Evolutionary conservation across 2,113 vertebrate genomes (phyloP), one percentile per base, ranked within the genome.

Genomic region (Azemiops feae): DNA sequence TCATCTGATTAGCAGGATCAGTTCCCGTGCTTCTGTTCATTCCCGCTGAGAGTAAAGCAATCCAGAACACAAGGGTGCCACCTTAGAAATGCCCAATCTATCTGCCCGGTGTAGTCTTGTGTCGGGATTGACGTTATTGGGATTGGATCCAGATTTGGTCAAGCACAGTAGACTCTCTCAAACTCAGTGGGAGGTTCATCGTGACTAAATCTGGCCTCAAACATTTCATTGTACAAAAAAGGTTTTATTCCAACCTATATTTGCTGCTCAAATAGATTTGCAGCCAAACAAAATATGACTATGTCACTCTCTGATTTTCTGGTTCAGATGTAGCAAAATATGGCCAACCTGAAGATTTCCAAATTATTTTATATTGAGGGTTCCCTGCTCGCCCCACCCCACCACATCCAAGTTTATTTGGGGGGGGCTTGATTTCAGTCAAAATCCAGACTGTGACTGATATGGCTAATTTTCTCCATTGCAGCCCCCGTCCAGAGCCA

Each of bases 401-500:
- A 43, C 7, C 7, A 34, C 74, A 7, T 81, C 74, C 74, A 39
- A 81, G 34, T 81, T 39, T 81, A 39, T 81, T 81, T 22, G 39
- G 74, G 74, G 74, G 74, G 74, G 39, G 18, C 34, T 81, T 22
- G 74, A 9, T 81, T 81, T 81, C 74, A 81, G n/a, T 39, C 88
- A 94, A 95, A 81, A 94, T 52, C 54, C 23, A 81, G 93, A 89
- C 39, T 89, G 92, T 52, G 87, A 92, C 90, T 88, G 88, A 54
- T 87, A 64, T 91, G 58, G 91, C 39, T 93, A 53, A 23, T 30
- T 94, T 94, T 89, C 88, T 94, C 88, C 91, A 20, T n/a, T 10
- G 18, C 39, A n/a, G 74, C 10, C 39, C 88, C 43, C 89, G 90
- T 93, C 92, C 54, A 23, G 91, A 95, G 94, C 93, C 94, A 96